Evolutionary conservation across 2,113 vertebrate species (phyloP), one percentile per base, ranked within the genome.

Genomic region (Poicephalus gulielmi): DNA sequence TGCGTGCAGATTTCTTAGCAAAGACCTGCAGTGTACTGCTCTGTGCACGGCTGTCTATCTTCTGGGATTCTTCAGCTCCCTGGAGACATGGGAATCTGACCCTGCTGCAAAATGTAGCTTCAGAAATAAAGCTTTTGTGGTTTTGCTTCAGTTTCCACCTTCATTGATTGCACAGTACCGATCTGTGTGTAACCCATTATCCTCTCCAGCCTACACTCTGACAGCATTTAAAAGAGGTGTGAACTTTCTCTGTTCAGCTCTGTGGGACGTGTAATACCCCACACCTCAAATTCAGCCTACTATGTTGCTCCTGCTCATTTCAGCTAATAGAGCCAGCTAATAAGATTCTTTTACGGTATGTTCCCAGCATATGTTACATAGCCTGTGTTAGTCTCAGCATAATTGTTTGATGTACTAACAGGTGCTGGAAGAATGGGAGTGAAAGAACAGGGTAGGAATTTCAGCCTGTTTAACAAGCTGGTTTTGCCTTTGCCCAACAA

Each of bases 241-340:
- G 92, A 91, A 55, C 60, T 87, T 93, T 90, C 78, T 62, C 83
- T 75, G 20, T 95, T 94, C 46, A 46, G 64, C 46, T 91, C 73
- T 70, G 76, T 88, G 50, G 94, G 74, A 86, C 31, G 83, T 92
- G 80, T 80, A 92, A 86, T 95, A 53, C 46, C 63, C 37, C 46
- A 37, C 73, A 93, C 62, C 77, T 81, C 84, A 90, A 92, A 71
- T 80, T 47, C 43, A 81, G 47, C 30, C 85, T 77, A 39, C 44
- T 88, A 43, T 73, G 94, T 88, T 89, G 41, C 69, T 92, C 27
- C 73, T 81, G 50, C 39, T 91, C 25, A 57, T 92, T 88, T 93
- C 88, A 90, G 66, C 52, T 92, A 93, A 81, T 92, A 55, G 60
- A 86, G 24, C 28, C 55, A 86, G 46, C 46, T 93, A 86, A 75